Evolutionary conservation across 2,797 vertebrate genomes (phyloP).

Genomic region (Leuciscus waleckii): DNA sequence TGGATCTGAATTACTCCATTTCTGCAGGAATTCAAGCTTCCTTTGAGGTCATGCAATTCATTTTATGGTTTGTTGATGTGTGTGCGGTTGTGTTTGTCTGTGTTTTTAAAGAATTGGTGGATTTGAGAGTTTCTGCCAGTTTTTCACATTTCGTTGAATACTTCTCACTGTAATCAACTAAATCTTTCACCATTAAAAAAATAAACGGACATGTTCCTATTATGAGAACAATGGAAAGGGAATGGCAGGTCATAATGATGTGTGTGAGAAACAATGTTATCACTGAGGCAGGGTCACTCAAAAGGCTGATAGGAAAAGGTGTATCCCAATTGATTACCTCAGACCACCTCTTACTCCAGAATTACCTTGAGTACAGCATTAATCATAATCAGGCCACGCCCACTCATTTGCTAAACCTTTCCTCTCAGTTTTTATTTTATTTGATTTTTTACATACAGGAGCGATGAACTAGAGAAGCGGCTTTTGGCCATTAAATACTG

Average conservation of each 20-base stretch:
- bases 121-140: slow-evolving; percentile 14
- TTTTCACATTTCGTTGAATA: slow-evolving; percentile 61
- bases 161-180: slow-evolving; percentile 65
- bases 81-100: slow-evolving; percentile 35
- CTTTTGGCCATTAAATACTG: neutral
- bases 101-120: slow-evolving; percentile 21
- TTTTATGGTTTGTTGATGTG: slow-evolving; percentile 17
- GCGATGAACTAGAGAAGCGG: neutral
- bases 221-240: slow-evolving; percentile 63
- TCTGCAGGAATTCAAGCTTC: neutral
- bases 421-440: too few species aligned
- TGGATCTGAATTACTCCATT: neutral
- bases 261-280: slow-evolving; percentile 70
- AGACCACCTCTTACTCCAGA: slow-evolving; percentile 38
- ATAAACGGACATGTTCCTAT: slow-evolving; percentile 39
- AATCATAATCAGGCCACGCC: neutral
- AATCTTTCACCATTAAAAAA: slow-evolving; percentile 59
- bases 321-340: slow-evolving; percentile 48
- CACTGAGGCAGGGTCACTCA: slow-evolving; percentile 58
- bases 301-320: slow-evolving; percentile 55
- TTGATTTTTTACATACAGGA: too few species aligned
- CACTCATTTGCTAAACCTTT: too few species aligned
- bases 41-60: slow-evolving; percentile 20
- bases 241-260: slow-evolving; percentile 61
- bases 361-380: slow-evolving; percentile 54